Base-by-base conservation (phyloP, 2,113 vertebrate genomes). In the Bubalus kerabau region DNA sequence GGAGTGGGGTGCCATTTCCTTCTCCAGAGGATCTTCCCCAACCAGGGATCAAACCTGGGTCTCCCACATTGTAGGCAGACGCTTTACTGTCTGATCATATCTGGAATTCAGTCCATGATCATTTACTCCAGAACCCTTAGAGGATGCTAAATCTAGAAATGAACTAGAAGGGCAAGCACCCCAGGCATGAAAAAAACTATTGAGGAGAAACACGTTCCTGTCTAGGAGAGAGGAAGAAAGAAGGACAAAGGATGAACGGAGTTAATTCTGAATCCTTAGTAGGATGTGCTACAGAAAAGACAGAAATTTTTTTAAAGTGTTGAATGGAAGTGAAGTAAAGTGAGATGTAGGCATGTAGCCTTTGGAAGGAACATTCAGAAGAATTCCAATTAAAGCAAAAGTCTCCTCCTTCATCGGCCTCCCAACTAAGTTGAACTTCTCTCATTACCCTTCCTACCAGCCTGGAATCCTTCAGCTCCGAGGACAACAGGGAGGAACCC, bases 121-220 rank as follows among this genome's bases (percentile, higher is more conserved):
- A 57, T 62, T 93, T 84, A 60, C 48, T 88, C 8, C 14, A 60
- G 82, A 95, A 67, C 23, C 3, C 46, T 93, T 86, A 56, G 36
- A 94, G 12, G 43, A 67, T 89, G 46, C 17, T 83, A 83, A 52
- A 92, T 92, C 84, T 95, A 62, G 80, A 95, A 95, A 90, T 90
- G 32, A 26, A 85, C 32, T 36, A 93, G 87, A 74, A 88, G 24
- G 87, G 40, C 80, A 50, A 57, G 46, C 81, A 23, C 9, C 23
- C 13, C 4, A 24, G 3, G 24, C 19, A 7, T 67, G 21, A 6
- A 88, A 54, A 83, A 87, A 81, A 36, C 36, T 36, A 36, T 36
- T 36, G 36, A 36, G 36, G 36, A 36, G 36, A 36, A 36, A 36
- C 36, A 30, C n/a, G 9, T 88, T 93, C 11, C 40, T 17, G 82